Evolutionary conservation across 2,888 invertebrate species (phyloP).

Genomic region (Microctonus hyperodae): DNA sequence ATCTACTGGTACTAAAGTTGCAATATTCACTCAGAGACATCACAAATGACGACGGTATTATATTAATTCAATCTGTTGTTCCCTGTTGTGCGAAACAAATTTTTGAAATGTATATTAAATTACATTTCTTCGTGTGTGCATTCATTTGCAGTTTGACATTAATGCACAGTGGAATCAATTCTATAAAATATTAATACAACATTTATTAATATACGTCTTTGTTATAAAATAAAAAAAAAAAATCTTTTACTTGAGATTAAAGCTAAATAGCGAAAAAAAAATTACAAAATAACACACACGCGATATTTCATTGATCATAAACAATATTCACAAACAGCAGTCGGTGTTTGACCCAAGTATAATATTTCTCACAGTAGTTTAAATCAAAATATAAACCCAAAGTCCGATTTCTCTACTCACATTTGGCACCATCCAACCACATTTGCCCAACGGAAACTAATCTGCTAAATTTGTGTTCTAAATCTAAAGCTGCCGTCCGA

Average conservation of each 20-base stretch:
- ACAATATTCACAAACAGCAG: conserved; percentile 17
- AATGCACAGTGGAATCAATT: background rate
- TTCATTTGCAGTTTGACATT: background rate
- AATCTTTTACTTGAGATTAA: no score
- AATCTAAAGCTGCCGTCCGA: conserved; percentile 60
- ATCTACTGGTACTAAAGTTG: background rate
- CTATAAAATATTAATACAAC: no score
- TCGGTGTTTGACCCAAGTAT: background rate
- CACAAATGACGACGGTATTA: background rate
- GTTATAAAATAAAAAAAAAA: background rate
- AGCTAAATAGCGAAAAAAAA: no score
- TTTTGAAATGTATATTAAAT: conserved; percentile 11
- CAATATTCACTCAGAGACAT: background rate
- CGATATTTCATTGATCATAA: background rate
- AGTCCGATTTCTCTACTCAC: conserved; percentile 33
- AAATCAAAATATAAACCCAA: background rate
- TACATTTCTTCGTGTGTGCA: background rate
- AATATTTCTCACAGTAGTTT: background rate
- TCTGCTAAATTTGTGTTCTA: conserved; percentile 62
- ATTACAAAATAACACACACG: no score
- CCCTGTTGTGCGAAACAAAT: conserved; percentile 21
- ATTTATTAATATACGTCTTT: background rate
- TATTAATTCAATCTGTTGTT: conserved; percentile 7
- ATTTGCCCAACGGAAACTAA: conserved; percentile 55
- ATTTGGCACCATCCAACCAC: conserved; percentile 41